Evolutionary conservation across 1,140 invertebrate genomes (phyloP), one percentile per base, ranked within the genome.

Genomic region (Apis dorsata): DNA sequence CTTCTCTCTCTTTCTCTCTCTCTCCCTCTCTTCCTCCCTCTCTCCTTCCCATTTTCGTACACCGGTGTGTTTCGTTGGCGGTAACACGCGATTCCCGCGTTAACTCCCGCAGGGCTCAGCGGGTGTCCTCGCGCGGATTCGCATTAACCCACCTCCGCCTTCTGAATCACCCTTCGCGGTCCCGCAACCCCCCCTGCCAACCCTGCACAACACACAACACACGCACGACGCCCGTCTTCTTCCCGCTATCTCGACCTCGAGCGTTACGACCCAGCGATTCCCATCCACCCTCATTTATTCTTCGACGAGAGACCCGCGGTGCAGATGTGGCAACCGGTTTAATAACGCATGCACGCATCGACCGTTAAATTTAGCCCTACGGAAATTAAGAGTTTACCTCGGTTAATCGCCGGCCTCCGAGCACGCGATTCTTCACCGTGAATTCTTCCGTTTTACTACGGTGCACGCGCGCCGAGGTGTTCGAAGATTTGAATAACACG

Each of bases 31-130:
- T 34, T 2, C 2, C 34, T 34, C 34, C 34, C 34, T 44, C 66
- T 66, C 81, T 75, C 66, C 71, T 83, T 88, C 59, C 65, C 55
- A n/a, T 78, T 24, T 75, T n/a, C 63, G 62, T 84, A 69, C 79
- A 71, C 79, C 81, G 77, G 70, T 86, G 89, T 86, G 89, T 89
- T 90, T 89, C 85, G 86, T 86, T 15, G 86, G 84, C 79, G 71
- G 82, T 83, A 90, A 89, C 92, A 93, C 92, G 93, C 92, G 91
- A 93, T 94, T 93, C 90, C 91, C 91, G 90, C 92, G 92, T 93
- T 94, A 94, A 92, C 91, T 90, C 92, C 91, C 90, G 90, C 89
- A 88, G 89, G 74, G 92, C 92, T 84, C 92, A 93, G 91, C 90
- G 87, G 91, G 92, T 91, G 90, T 92, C 90, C 90, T 92, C 91